Percentiles rank a stretch among this genome's conserved stretches.
phyloP scores from a whole-genome alignment of 2,888 invertebrate species.

The Cephalotes varians region DNA sequence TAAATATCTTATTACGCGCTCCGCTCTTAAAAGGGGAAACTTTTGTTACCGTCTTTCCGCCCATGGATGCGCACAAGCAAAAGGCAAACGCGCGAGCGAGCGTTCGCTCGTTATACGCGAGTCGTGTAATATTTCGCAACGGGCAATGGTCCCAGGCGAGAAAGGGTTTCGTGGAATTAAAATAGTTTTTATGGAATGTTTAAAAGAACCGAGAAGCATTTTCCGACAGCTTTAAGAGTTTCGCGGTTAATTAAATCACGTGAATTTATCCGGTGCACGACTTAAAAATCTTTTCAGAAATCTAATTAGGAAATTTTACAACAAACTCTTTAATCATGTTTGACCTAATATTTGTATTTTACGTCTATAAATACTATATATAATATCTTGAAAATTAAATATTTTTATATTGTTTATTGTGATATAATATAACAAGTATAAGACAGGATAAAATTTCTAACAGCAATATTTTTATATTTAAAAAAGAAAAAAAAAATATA shows the following conservation, averaged over 20 bases:
- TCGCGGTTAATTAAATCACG: conserved; percentile 55
- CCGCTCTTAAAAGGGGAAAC: conserved; percentile 50
- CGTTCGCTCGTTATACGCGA: conserved; percentile 45
- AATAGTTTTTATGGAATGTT: conserved; percentile 57
- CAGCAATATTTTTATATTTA: neutral
- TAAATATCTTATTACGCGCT: conserved; percentile 55
- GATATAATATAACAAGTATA: neutral
- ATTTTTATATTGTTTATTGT: neutral
- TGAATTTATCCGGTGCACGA: conserved; percentile 32
- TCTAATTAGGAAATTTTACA: conserved; percentile 34
- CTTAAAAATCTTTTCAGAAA: conserved; percentile 39
- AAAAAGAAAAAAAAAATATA: too few species aligned
- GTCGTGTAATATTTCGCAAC: conserved; percentile 54
- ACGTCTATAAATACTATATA: neutral
- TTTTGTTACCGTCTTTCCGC: conserved; percentile 46
- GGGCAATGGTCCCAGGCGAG: conserved; percentile 45
- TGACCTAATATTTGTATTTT: neutral
- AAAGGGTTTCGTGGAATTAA: conserved; percentile 52
- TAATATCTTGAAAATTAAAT: neutral
- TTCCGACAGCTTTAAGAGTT: conserved; percentile 34
- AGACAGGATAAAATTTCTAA: neutral
- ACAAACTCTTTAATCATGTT: neutral
- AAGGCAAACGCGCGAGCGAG: conserved; percentile 46
- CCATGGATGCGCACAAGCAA: conserved; percentile 54
- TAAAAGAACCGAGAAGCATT: conserved; percentile 54